Evolutionary conservation across 2,113 vertebrate genomes (phyloP), one percentile per base, ranked within the genome.

Genomic region (Eulacestoma nigropectus): DNA sequence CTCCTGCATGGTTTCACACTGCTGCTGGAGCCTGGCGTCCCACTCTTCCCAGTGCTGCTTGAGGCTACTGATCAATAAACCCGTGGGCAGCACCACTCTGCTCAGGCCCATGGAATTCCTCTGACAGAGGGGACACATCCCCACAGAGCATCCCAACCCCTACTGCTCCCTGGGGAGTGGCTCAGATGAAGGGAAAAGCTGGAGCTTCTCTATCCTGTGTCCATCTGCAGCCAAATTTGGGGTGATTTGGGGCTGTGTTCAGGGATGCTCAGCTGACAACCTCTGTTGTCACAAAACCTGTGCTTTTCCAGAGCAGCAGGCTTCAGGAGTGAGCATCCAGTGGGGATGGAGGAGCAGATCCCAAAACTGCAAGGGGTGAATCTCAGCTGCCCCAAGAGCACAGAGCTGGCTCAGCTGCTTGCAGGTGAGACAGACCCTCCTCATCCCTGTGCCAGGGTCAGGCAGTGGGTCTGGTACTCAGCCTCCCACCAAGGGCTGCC

Each of bases 111-210:
- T 0, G 2, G 5, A 10, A 26, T 2, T 0, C 11, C 32, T 7
- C 3, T 2, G 2, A 3, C 3, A 2, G 30, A 1, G 3, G 60
- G 17, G 5, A 10, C 27, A 23, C 4, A 39, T 4, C 25, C 9
- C 26, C 18, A 1, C 12, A 46, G 15, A 39, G 5, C 37, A 80
- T 3, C 19, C 4, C 49, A 49, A 1, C 6, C 3, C 10, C 27
- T 12, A 0, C 7, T 4, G 0, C 13, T 22, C 8, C 1, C 6
- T 5, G 0, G 6, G 1, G 30, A 1, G 7, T 1, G 1, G 1
- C 11, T 57, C 0, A 5, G 6, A 4, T 16, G 3, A 49, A 33
- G 2, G 2, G 20, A 41, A 15, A 21, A 65, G n/a, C 41, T 65
- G 42, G 26, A 80, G 46, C 11, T 81, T n/a, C 4, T 37, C 27